Evolutionary conservation across 2,113 vertebrate species (phyloP).

Genomic region (Cyphomyrus discorhynchus): DNA sequence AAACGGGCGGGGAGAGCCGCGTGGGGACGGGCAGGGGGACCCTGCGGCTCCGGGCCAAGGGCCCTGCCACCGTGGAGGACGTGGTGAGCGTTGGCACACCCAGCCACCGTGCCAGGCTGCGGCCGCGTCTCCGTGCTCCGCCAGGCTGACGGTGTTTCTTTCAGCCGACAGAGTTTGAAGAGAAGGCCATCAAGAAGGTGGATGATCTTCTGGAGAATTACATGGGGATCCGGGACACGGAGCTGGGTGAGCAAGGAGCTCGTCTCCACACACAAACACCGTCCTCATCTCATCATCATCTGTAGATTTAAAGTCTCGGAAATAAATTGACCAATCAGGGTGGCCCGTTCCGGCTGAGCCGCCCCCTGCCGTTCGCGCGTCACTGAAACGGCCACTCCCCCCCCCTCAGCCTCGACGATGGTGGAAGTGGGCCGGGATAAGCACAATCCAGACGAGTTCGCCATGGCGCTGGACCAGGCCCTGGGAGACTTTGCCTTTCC

Average conservation of each 20-base stretch:
- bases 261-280: neutral
- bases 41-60: slow-evolving; percentile 79
- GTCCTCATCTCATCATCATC: no score
- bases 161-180: slow-evolving; percentile 82
- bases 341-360: neutral
- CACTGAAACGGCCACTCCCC: neutral
- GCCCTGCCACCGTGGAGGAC: slow-evolving; percentile 83
- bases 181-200: slow-evolving; percentile 84
- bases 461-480: slow-evolving; percentile 78
- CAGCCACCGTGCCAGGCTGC: neutral
- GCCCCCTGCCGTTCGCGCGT: neutral
- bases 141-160: neutral
- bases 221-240: slow-evolving; percentile 90
- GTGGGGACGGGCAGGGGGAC: slow-evolving; percentile 72
- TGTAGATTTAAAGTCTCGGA: no score
- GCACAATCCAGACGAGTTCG: slow-evolving; percentile 87
- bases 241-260: slow-evolving; percentile 72
- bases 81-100: slow-evolving; percentile 55
- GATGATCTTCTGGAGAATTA: slow-evolving; percentile 93
- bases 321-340: neutral
- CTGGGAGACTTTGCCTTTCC: slow-evolving; percentile 96
- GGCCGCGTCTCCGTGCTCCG: neutral
- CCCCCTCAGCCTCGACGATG: slow-evolving; percentile 79
- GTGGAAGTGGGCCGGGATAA: slow-evolving; percentile 91
- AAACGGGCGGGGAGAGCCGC: slow-evolving; percentile 58